Conservation (phyloP, 2,797 vertebrate genomes). For the Pseudochirops corinnae region DNA sequence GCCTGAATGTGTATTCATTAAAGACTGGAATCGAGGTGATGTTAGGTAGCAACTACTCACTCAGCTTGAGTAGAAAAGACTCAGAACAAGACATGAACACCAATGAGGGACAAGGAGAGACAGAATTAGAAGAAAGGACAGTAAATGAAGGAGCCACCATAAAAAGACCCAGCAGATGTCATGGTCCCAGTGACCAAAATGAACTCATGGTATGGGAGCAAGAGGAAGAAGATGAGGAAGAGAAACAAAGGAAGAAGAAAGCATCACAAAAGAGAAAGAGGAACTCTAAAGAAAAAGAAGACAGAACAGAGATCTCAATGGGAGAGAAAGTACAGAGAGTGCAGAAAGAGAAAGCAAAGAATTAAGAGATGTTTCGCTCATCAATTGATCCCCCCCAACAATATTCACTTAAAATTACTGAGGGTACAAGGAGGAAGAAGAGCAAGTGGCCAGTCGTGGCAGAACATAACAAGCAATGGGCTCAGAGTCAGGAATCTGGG, state of each 20-base stretch:
- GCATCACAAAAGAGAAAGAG: conserved; percentile 34
- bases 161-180: background rate
- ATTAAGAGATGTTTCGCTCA: background rate
- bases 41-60: background rate
- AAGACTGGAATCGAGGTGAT: background rate
- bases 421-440: background rate
- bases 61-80: conserved; percentile 20
- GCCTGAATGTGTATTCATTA: background rate
- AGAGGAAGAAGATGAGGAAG: background rate
- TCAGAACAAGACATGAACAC: background rate
- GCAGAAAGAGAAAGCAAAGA: conserved; percentile 16
- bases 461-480: background rate
- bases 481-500: background rate
- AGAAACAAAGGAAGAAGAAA: background rate
- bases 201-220: background rate
- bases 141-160: background rate
- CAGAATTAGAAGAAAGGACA: background rate
- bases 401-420: background rate
- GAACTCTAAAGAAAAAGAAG: conserved; percentile 23
- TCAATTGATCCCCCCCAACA: background rate
- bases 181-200: background rate
- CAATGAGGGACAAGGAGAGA: background rate
- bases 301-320: background rate
- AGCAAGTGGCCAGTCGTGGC: background rate
- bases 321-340: background rate